These are phyloP conservation scores for Ichneumon xanthorius DNA, from an alignment of 2,888 invertebrate species.

Conservation along the genomic window DNA sequence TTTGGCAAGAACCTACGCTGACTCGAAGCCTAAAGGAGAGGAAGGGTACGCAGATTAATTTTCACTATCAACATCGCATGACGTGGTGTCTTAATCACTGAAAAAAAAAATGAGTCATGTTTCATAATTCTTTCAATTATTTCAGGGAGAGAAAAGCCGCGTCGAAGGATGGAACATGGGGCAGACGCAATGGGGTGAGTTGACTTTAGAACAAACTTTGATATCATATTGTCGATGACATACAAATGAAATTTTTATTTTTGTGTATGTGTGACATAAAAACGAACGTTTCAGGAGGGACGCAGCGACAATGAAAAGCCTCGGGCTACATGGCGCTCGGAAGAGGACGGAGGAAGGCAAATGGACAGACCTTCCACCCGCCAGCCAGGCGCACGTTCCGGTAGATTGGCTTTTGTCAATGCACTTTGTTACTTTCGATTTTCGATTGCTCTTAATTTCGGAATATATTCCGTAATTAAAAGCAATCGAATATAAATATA, in stretches of 20 bases:
- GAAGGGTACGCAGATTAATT: constrained; percentile 72
- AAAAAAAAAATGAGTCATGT: background rate
- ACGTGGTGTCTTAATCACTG: background rate
- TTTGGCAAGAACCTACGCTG: constrained; percentile 86
- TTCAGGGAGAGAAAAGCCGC: constrained; percentile 70
- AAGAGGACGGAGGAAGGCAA: constrained; percentile 77
- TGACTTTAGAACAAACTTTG: background rate
- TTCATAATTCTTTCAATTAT: constrained; percentile 48
- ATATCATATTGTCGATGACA: background rate
- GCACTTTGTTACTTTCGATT: background rate
- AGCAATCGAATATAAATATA: too few species aligned
- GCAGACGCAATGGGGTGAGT: constrained; percentile 78
- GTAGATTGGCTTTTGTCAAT: constrained; percentile 64
- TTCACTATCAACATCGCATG: background rate
- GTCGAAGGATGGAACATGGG: constrained; percentile 77
- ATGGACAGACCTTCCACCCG: constrained; percentile 73
- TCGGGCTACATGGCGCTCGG: constrained; percentile 79
- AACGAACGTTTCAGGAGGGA: constrained; percentile 76
- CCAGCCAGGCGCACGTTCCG: constrained; percentile 73
- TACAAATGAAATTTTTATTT: constrained; percentile 11
- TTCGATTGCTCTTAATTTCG: background rate
- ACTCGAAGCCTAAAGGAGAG: constrained; percentile 77
- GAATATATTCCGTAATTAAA: background rate
- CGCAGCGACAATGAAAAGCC: constrained; percentile 78
- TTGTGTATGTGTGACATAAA: constrained; percentile 10